Evolutionary conservation across 2,888 invertebrate species (phyloP).

Genomic region (Tetragonisca angustula): DNA sequence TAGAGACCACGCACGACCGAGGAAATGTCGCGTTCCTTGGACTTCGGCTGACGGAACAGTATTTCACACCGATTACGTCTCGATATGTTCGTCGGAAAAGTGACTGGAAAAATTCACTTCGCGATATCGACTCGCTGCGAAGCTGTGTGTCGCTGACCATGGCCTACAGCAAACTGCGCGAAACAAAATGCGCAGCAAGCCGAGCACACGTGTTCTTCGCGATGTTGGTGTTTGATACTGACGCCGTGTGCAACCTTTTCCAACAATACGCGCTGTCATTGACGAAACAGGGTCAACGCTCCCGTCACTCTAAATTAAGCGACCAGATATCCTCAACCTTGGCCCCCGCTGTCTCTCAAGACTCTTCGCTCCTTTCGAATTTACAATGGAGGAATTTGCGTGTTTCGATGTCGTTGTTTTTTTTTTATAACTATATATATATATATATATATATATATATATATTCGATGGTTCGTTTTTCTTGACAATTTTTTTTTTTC

Average conservation of each 20-base stretch:
- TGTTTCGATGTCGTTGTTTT: no score
- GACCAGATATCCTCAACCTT: background rate
- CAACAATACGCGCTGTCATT: background rate
- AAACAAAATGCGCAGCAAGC: conserved; percentile 14
- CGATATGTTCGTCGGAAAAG: background rate
- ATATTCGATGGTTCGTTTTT: no score
- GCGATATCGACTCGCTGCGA: background rate
- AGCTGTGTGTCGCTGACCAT: conserved; percentile 26
- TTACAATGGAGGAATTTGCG: no score
- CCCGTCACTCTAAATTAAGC: background rate
- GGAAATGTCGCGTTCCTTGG: background rate
- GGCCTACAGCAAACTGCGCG: conserved; percentile 34
- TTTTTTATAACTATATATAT: no score
- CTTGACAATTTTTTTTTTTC: no score
- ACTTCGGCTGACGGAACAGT: background rate
- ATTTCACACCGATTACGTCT: background rate
- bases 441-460: no score
- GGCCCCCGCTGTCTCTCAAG: no score
- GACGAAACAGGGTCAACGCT: background rate
- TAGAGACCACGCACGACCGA: background rate
- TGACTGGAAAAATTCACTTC: background rate
- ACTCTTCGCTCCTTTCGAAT: no score
- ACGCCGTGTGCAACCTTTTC: background rate
- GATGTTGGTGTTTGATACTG: background rate
- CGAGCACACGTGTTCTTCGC: conserved; percentile 33